Base-by-base conservation (phyloP, 2,888 invertebrate genomes). In the Exephanes ischioxanthus region DNA sequence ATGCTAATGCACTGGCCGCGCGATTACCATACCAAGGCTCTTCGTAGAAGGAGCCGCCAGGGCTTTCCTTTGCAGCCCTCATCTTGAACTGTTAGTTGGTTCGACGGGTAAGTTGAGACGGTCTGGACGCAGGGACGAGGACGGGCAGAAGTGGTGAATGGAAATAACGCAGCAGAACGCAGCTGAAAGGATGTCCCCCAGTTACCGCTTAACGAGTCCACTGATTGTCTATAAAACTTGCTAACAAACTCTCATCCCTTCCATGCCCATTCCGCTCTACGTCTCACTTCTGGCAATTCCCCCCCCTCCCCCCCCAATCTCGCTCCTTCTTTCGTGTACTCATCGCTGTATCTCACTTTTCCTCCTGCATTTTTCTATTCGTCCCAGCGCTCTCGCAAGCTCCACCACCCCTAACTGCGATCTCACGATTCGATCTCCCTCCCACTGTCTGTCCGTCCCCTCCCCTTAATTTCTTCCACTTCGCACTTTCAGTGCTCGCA, bases 161-260 rank as follows among this genome's bases (percentile, higher is more conserved):
- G 91, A 88, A 91, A 91, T 91, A 91, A 91, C 91, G 84, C 85
- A 86, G 84, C 84, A 84, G 88, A 89, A 89, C 86, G 88, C 80
- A 84, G 88, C 86, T 78, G 87, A 87, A 89, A 89, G 87, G 87
- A 88, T 41, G 81, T 87, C 87, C 80, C 83, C 89, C 88, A 90
- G 91, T 91, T 90, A 89, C 89, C 90, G 86, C 89, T 91, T 91
- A 91, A 91, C 91, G 91, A 91, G 91, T 90, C 90, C 88, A 89
- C 91, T 90, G 91, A 91, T 91, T 90, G 91, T 91, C 91, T 89
- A 91, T 91, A 91, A 91, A 91, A 91, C 90, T 91, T 91, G 90
- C 90, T 91, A 91, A 91, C 90, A 91, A 91, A 91, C 91, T 91
- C 90, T 80, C 83, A 26, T 70, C 68, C 67, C 45, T 72, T 77